Evolutionary conservation across 2,888 invertebrate species (phyloP).

Genomic region (Scelioninae gen. 2): DNA sequence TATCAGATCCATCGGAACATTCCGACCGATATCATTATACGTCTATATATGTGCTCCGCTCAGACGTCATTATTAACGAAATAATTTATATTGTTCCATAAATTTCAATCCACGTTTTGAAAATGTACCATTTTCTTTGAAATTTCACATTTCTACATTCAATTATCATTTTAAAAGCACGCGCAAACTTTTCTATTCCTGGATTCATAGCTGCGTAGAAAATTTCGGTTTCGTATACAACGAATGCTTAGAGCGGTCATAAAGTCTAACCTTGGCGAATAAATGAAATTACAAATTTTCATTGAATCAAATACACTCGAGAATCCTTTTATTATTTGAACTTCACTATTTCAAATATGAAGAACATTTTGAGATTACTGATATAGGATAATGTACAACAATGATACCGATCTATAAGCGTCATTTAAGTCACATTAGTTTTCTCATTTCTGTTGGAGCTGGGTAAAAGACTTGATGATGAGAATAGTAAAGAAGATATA

Average conservation of each 20-base stretch:
- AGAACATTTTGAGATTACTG: not conserved
- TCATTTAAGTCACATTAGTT: constrained; percentile 46
- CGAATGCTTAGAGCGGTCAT: not conserved
- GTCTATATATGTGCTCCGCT: too few relatives aligned
- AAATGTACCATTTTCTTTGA: too few relatives aligned
- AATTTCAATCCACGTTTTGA: too few relatives aligned
- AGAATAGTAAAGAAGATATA: constrained; percentile 50
- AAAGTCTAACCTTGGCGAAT: constrained; percentile 8
- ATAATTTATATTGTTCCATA: too few relatives aligned
- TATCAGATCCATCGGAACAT: too few relatives aligned
- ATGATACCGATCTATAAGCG: constrained; percentile 32
- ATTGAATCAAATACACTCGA: not conserved
- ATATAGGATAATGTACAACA: constrained; percentile 5
- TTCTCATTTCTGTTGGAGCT: constrained; percentile 28
- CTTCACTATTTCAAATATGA: too few relatives aligned
- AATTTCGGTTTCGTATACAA: constrained; percentile 1
- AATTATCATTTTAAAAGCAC: too few relatives aligned
- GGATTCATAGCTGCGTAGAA: not conserved
- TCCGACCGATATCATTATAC: too few relatives aligned
- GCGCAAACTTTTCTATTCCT: constrained; percentile 1
- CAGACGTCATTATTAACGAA: too few relatives aligned
- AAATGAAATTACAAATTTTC: not conserved
- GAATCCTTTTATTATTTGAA: too few relatives aligned
- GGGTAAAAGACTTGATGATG: constrained; percentile 45
- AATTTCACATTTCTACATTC: too few relatives aligned